A percentile compares a stretch with the other conserved stretches of the same genome.
These are phyloP conservation scores for Podargus strigoides DNA, from an alignment of 2,797 vertebrate species.

Conservation along the genomic window DNA sequence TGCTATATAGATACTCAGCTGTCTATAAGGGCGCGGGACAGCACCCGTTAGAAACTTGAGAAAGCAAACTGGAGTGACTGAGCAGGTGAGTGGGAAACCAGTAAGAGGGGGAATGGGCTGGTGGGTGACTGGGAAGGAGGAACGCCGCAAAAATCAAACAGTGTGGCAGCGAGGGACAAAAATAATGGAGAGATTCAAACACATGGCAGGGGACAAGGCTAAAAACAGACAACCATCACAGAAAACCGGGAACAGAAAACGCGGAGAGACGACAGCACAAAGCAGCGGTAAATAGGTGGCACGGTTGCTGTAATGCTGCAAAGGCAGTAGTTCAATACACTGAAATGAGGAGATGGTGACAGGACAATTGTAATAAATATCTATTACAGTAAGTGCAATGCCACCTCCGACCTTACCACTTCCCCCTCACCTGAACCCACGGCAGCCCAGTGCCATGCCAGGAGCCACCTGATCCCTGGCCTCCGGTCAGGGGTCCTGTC, in stretches of 20 bases:
- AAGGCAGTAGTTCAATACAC: rapidly evolving
- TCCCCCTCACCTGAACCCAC: rapidly evolving
- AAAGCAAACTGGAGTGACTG: background rate
- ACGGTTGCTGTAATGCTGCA: rapidly evolving
- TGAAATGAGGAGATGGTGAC: background rate
- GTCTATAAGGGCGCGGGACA: background rate
- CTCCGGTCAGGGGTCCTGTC: rapidly evolving
- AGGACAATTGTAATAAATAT: background rate
- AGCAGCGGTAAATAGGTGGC: background rate
- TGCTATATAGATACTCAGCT: background rate
- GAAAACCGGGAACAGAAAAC: background rate
- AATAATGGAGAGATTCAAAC: background rate
- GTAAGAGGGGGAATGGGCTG: rapidly evolving
- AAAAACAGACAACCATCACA: background rate
- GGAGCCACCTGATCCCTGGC: rapidly evolving
- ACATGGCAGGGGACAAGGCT: background rate
- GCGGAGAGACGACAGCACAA: background rate
- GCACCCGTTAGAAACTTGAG: background rate
- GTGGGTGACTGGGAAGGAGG: background rate
- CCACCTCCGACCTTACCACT: background rate
- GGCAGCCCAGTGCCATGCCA: background rate
- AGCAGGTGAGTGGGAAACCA: background rate
- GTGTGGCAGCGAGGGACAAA: background rate
- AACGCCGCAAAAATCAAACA: background rate
- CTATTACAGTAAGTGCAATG: background rate